Conservation (phyloP, 2,888 invertebrate species). For the Brassicogethes aeneus region DNA sequence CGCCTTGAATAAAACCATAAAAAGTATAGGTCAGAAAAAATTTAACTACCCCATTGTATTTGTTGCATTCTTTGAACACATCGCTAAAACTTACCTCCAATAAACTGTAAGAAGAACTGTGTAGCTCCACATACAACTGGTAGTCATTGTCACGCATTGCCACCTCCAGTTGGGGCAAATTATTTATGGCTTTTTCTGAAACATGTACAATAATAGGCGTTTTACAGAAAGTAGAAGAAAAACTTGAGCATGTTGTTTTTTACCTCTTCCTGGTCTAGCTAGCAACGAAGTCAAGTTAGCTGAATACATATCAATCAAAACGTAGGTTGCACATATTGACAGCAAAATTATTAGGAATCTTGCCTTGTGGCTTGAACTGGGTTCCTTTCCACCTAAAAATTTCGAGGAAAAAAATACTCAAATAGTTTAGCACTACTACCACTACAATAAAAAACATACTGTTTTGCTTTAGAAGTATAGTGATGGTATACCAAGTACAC, state of each 20-base stretch:
- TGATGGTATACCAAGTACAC: conserved; percentile 66
- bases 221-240: not conserved
- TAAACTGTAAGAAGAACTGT: conserved; percentile 62
- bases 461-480: conserved; percentile 65
- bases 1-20: no score
- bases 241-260: no score
- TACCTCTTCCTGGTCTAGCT: conserved; percentile 58
- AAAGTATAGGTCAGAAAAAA: no score
- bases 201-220: conserved; percentile 9
- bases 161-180: conserved; percentile 53
- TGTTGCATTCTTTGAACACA: not conserved
- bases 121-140: conserved; percentile 60
- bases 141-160: conserved; percentile 58
- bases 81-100: conserved; percentile 46
- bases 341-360: conserved; percentile 60
- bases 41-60: no score
- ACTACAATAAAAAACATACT: conserved; percentile 3
- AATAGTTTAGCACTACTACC: not conserved
- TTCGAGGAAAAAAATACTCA: no score
- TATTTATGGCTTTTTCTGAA: conserved; percentile 58
- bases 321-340: conserved; percentile 68
- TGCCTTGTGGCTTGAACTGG: conserved; percentile 55
- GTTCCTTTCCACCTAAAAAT: conserved; percentile 49
- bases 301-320: conserved; percentile 70
- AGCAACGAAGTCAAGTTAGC: conserved; percentile 68